Evolutionary conservation across 2,888 invertebrate species (phyloP).

Genomic region (Podotricha telesiphe): DNA sequence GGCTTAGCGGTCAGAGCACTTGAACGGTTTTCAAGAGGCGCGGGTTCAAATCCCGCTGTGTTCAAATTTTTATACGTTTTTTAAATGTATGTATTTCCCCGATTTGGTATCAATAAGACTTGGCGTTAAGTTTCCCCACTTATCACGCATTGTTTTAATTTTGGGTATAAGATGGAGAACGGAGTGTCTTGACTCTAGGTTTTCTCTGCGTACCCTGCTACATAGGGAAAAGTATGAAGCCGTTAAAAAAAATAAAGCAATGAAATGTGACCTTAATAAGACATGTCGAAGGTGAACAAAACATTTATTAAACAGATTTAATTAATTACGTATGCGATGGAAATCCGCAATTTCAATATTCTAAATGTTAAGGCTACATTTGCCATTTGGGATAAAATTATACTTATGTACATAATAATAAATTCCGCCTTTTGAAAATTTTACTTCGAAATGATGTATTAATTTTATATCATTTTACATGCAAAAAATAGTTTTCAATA

Average conservation of each 20-base stretch:
- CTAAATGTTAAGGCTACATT: slow-evolving; percentile 16
- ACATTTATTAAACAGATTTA: slow-evolving; percentile 12
- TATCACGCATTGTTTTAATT: too few species aligned
- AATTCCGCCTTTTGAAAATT: slow-evolving; percentile 2
- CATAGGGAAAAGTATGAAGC: neutral
- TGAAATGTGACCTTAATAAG: slow-evolving; percentile 4
- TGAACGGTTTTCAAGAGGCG: too few species aligned
- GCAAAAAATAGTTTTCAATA: too few species aligned
- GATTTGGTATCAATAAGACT: too few species aligned
- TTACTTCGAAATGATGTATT: neutral
- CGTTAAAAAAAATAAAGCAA: neutral
- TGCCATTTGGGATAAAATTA: neutral
- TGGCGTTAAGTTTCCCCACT: too few species aligned
- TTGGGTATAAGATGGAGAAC: too few species aligned
- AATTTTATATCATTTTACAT: too few species aligned
- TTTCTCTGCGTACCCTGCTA: neutral
- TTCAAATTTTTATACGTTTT: too few species aligned
- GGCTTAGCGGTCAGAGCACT: too few species aligned
- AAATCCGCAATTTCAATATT: slow-evolving; percentile 2
- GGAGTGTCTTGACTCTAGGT: too few species aligned
- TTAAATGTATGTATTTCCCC: too few species aligned
- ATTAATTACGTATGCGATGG: neutral
- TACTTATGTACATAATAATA: neutral
- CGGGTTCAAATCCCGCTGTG: too few species aligned
- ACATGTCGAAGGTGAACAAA: slow-evolving; percentile 11